Evolutionary conservation across 2,888 invertebrate species (phyloP).

Genomic region (Cryptus armator): DNA sequence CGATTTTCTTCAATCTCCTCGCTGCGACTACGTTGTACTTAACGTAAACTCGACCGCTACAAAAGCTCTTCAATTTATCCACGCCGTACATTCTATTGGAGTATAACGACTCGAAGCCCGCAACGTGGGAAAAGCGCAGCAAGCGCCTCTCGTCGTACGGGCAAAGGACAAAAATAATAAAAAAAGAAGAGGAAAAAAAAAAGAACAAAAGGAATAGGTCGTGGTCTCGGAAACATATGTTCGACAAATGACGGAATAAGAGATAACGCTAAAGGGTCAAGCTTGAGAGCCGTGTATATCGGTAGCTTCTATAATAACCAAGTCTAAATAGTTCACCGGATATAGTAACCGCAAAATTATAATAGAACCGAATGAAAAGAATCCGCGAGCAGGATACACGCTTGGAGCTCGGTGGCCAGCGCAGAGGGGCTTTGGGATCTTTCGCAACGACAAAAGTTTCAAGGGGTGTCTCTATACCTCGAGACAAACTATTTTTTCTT

Average conservation of each 20-base stretch:
- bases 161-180: constrained; percentile 20
- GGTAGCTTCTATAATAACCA: constrained; percentile 21
- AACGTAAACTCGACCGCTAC: not conserved
- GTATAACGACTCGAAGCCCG: constrained; percentile 16
- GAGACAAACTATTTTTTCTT: not conserved
- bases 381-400: constrained; percentile 16
- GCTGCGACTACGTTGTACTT: not conserved
- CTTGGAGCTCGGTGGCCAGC: not conserved
- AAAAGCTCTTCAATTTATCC: constrained; percentile 1
- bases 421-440: constrained; percentile 11
- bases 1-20: constrained; percentile 21
- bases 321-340: constrained; percentile 49
- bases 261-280: constrained; percentile 24
- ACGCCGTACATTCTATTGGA: constrained; percentile 33
- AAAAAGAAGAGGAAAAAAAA: not conserved
- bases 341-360: constrained; percentile 62
- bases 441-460: constrained; percentile 35
- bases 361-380: constrained; percentile 47
- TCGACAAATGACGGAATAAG: constrained; percentile 56
- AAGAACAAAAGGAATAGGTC: constrained; percentile 54
- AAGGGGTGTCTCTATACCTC: not conserved
- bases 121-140: constrained; percentile 49
- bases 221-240: constrained; percentile 55
- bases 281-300: constrained; percentile 6
- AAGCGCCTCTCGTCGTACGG: not conserved